A percentile compares a stretch with the other conserved stretches of the same genome.
Evolutionary conservation across 2,888 invertebrate genomes (phyloP).

Genomic region (Caradrina kadenii): DNA sequence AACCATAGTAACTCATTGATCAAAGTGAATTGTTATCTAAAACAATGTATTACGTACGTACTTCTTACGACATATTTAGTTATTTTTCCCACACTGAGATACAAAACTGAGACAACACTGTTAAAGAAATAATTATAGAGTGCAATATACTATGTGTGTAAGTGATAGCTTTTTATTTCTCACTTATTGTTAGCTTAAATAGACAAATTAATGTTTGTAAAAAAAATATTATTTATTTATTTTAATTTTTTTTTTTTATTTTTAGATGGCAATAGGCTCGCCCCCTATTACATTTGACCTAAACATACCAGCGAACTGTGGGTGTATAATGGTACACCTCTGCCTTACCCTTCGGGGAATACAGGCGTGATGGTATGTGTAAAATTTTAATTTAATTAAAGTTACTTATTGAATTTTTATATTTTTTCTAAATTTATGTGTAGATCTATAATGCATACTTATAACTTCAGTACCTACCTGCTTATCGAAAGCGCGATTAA

Average conservation of each 20-base stretch:
- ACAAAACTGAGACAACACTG: slow-evolving; percentile 27
- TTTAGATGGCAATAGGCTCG: too few species aligned
- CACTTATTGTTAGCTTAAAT: slow-evolving; percentile 17
- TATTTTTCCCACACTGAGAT: slow-evolving; percentile 51
- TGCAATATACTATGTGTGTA: slow-evolving; percentile 30
- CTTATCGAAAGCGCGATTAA: too few species aligned
- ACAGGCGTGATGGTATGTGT: too few species aligned
- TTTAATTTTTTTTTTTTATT: too few species aligned
- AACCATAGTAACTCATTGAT: slow-evolving; percentile 2
- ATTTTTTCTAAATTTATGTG: background rate
- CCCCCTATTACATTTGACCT: too few species aligned
- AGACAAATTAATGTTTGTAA: slow-evolving; percentile 3
- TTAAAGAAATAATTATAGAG: slow-evolving; percentile 39
- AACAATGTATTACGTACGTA: background rate
- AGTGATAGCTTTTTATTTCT: slow-evolving; percentile 21
- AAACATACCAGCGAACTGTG: too few species aligned
- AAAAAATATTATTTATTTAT: too few species aligned
- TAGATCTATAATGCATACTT: too few species aligned
- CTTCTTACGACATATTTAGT: slow-evolving; percentile 15
- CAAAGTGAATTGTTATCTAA: background rate
- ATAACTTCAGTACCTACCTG: background rate
- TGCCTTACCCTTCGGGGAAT: too few species aligned
- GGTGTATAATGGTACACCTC: too few species aligned
- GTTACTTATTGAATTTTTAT: background rate
- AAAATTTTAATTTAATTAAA: background rate